Conservation (phyloP, 2,113 vertebrate species). For the Indicator maculatus region DNA sequence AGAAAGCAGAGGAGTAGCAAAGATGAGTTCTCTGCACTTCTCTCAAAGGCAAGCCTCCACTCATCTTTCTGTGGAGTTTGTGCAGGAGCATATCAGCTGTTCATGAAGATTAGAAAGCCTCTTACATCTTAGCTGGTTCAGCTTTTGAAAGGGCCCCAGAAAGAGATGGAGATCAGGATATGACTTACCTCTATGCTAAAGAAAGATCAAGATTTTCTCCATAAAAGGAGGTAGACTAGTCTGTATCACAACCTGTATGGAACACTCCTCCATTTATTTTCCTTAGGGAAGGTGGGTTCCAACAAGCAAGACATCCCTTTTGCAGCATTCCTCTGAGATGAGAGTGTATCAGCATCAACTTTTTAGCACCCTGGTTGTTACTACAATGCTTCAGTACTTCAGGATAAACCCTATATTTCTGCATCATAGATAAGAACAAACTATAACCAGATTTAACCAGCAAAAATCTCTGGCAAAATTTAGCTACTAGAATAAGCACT, state of each 20-base stretch:
- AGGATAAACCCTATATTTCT: not conserved
- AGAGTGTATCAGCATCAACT: not conserved
- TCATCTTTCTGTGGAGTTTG: not conserved
- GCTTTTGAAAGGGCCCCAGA: not conserved
- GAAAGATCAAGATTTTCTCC: not conserved
- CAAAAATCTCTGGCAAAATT: not conserved
- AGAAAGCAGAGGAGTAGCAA: not conserved
- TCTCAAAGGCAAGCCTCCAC: not conserved
- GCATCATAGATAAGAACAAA: not conserved
- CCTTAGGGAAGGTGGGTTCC: not conserved
- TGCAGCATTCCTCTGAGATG: not conserved
- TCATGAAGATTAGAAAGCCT: not conserved
- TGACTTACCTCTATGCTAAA: not conserved
- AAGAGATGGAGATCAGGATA: not conserved
- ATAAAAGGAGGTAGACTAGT: not conserved
- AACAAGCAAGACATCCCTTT: not conserved
- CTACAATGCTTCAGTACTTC: not conserved
- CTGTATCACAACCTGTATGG: not conserved
- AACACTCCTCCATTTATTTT: not conserved
- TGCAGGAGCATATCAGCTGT: not conserved
- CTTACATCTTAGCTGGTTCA: not conserved
- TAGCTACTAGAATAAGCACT: not conserved
- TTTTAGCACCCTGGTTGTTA: not conserved
- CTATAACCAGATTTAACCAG: not conserved
- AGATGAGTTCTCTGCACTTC: not conserved